Base-by-base conservation (phyloP, 2,113 vertebrate species). In the Dicrurus megarhynchus region DNA sequence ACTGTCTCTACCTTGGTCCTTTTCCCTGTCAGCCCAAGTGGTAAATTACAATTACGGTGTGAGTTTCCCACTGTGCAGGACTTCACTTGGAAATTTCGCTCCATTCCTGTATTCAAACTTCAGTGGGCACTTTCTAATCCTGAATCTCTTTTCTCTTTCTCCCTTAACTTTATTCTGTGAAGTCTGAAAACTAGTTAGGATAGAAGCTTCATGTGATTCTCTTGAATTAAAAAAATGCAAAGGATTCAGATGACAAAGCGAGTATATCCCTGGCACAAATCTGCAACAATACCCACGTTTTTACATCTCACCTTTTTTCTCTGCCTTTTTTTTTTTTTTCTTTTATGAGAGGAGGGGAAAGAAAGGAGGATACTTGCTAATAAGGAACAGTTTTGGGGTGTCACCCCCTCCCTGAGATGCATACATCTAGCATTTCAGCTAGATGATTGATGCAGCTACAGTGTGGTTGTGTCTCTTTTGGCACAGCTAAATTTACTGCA, bases 21-120 rank as follows among this genome's bases (percentile, higher is more conserved):
- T 95, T 68, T 49, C 56, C 60, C 23, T 49, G 2, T 81, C 1
- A 2, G 46, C 84, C 64, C 42, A 55, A 63, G 60, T 5, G 5
- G 42, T 60, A 86, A 61, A 30, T 67, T 86, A 70, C 0, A 53
- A 27, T 63, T 86, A 74, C 0, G 0, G 14, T 46, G 35, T 0
- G 0, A 60, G 19, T 87, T 85, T 73, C 68, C 57, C 24, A 18
- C 68, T n/a, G 21, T 77, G 39, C 44, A 69, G 67, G 47, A 37
- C 42, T 75, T 67, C 15, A 41, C 26, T 71, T 60, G 37, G 61
- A 93, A 84, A 37, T 84, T 82, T 78, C 5, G 7, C 32, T 83
- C 59, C 6, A 19, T 75, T 77, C 52, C 39, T 93, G 0, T 56
- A 39, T 47, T 78, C 8, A 2, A 59, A 50, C 50, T 65, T 76